Evolutionary conservation across 2,797 vertebrate species (phyloP), one percentile per base, ranked within the genome.

Genomic region (Odontamblyopus rebecca): DNA sequence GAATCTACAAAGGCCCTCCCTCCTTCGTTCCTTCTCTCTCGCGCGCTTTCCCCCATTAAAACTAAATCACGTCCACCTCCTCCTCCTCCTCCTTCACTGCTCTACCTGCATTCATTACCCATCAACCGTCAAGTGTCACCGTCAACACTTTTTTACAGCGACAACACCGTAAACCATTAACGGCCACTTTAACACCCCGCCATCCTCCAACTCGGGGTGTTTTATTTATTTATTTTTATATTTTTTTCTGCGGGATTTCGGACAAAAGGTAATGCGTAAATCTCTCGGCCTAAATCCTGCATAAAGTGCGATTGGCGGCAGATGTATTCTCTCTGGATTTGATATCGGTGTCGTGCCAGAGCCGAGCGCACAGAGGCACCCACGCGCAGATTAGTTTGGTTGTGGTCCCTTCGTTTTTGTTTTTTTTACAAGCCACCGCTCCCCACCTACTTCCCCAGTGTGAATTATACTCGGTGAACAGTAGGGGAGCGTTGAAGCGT

Each of bases 151-250:
- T 23, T 48, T 86, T 86, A 83, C 84, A 75, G 77, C 84, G 65
- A 80, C 79, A 83, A 84, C 84, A 79, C 83, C 75, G 87, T 91
- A 87, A 89, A 91, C 88, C 89, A 89, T 89, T 88, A 89, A 90
- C 83, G 82, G 81, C 86, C 85, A 53, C 78, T 87, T 89, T 89
- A n/a, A 89, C 83, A 75, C 76, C 80, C 77, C 80, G 53, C 79
- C 85, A 80, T 78, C 71, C 59, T 74, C 83, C 18, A 78, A 74
- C 77, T 77, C 84, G 61, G 32, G 70, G 79, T 82, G 76, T 75
- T 15, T 61, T 61, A 18, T 61, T 35, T 35, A 35, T 35, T 38
- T 35, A 7, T 35, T 7, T 35, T 7, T 38, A 9, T 38, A 35
- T 35, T 7, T 35, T 7, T 35, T 41, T 44, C 3, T 73, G 81